Conservation (phyloP, 2,888 invertebrate species). For the Drosophila demipolita region DNA sequence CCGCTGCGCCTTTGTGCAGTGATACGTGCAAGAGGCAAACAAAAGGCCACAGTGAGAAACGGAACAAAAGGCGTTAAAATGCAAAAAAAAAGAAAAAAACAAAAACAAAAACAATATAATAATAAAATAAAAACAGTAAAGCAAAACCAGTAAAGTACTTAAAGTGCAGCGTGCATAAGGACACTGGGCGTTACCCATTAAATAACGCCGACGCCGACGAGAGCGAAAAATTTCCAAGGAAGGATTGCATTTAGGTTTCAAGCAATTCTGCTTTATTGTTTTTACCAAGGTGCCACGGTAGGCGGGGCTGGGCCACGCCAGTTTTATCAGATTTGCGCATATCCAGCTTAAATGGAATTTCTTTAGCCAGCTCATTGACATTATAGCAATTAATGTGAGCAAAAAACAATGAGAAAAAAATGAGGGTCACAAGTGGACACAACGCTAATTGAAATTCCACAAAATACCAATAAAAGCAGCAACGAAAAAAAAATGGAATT, state of each 20-base stretch:
- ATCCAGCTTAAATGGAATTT: constrained; percentile 52
- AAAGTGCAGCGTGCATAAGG: constrained; percentile 26
- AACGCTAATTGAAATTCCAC: constrained; percentile 71
- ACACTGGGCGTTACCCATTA: constrained; percentile 35
- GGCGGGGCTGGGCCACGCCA: constrained; percentile 6
- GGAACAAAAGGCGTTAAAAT: constrained; percentile 69
- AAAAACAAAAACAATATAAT: background rate
- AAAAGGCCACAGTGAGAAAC: constrained; percentile 50
- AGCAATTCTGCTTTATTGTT: constrained; percentile 37
- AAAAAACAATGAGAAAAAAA: constrained; percentile 1
- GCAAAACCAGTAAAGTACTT: constrained; percentile 48
- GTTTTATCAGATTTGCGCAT: constrained; percentile 71
- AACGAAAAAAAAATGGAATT: constrained; percentile 31
- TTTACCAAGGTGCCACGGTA: constrained; percentile 30
- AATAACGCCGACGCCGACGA: constrained; percentile 20
- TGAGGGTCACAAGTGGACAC: constrained; percentile 19
- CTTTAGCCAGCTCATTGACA: constrained; percentile 52
- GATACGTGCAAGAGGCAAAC: constrained; percentile 70
- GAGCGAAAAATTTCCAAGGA: constrained; percentile 25
- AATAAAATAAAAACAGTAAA: constrained; percentile 10
- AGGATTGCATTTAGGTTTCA: constrained; percentile 34
- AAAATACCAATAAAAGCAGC: constrained; percentile 27
- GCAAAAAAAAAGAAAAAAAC: constrained; percentile 16
- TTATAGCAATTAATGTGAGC: constrained; percentile 47
- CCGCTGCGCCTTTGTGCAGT: constrained; percentile 75